Base-by-base conservation (phyloP, 2,888 invertebrate species). In the Euclidia mi region DNA sequence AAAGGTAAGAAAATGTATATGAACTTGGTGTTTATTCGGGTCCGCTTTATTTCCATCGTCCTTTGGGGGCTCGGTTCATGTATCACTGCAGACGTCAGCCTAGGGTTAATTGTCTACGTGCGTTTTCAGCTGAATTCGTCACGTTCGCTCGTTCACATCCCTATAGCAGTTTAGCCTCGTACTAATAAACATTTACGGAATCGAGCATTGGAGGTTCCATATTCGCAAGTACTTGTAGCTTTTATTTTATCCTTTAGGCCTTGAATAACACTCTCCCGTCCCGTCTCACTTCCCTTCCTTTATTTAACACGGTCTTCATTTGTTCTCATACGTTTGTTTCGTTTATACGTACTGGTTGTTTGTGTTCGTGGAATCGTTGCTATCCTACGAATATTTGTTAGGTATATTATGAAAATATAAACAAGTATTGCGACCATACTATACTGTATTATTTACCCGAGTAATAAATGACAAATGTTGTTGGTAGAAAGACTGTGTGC, bases 81-180 rank as follows among this genome's bases (percentile, higher is more conserved):
- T 88, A 89, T 89, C 89, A 89, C 84, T 85, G 89, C 89, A 88
- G 83, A 88, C 88, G 89, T 87, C 88, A 89, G 87, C 85, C 71
- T 72, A 57, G 81, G 80, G 89, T 89, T 91, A 91, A 91, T 91
- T 90, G 90, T 86, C 88, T 91, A 90, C 91, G 91, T 91, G 91
- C 88, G 90, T 87, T 90, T 88, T 85, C 85, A 87, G 82, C 82
- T 74, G 85, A 85, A 87, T 86, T 84, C 85, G 88, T 89, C 89
- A 90, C 91, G 90, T 90, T 81, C 85, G 65, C 43, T 58, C 70
- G 71, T 74, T 76, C 72, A 69, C 72, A 66, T 71, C 70, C 74
- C 72, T 66, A 58, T 62, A 56, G 65, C 65, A 59, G 72, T 67
- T 73, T 60, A 67, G 63, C 67, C 65, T 64, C 56, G 60, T 71